Evolutionary conservation across 2,113 vertebrate genomes (phyloP), one percentile per base, ranked within the genome.

Genomic region (Pluvianellus socialis): DNA sequence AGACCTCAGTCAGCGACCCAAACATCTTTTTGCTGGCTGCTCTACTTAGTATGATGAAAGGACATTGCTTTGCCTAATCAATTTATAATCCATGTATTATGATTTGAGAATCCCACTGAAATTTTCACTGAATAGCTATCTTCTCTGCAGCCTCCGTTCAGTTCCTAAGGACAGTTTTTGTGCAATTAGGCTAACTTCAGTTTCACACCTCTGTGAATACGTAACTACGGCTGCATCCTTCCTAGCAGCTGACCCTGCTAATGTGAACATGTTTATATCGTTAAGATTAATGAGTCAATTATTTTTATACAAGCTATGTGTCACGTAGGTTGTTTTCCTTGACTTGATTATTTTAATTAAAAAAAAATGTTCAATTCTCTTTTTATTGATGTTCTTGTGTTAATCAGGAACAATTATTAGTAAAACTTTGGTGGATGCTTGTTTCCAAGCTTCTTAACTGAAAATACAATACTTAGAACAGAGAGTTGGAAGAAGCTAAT

Each of bases 251-350:
- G 97, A 98, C 97, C 97, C 98, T 97, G 93, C 79, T 97, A 97
- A 97, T 96, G 96, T 63, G 87, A 97, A 92, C 93, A 95, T 97
- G 96, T 97, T 98, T 93, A 95, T 96, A 97, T 96, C 91, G 94
- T 95, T 97, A 98, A 98, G 98, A 98, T 98, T 98, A 98, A 98
- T 98, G 97, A 98, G 94, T 97, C 97, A 98, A 98, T 98, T 98
- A 98, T 97, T 98, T 98, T 97, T 97, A 96, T 77, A 97, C 95
- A 97, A 96, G 86, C 86, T 97, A 96, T 97, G 94, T 97, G 92
- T 98, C 97, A 97, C 92, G 45, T 96, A 97, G 55, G 42, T 85
- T 97, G 94, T 97, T 98, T 98, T 96, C 93, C 92, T 98, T 97
- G 86, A 97, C 96, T 98, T 97, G 94, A 97, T 97, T 97, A 92